phyloP scores from a whole-genome alignment of 2,888 invertebrate genomes.

The Philaethria dido region DNA sequence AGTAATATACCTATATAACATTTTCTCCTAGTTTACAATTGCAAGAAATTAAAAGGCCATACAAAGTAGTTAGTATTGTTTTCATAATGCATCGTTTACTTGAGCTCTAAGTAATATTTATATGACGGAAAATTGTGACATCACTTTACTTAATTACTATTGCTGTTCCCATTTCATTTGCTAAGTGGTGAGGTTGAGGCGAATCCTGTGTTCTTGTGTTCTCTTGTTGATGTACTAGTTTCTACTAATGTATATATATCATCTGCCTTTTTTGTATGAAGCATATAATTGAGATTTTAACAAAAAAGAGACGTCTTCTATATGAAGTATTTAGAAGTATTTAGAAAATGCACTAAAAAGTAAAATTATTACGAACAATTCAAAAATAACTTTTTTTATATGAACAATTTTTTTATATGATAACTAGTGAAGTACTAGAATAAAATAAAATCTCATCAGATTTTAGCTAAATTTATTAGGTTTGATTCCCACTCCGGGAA shows the following conservation, averaged over 20 bases:
- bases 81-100: constrained; percentile 5
- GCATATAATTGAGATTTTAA: too few species aligned
- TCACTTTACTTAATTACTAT: constrained; percentile 34
- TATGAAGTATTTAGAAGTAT: too few species aligned
- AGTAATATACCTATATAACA: background rate
- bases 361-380: too few species aligned
- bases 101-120: constrained; percentile 1
- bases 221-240: background rate
- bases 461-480: too few species aligned
- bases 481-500: too few species aligned
- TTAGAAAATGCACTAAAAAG: too few species aligned
- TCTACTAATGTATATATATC: background rate
- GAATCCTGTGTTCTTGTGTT: constrained; percentile 16
- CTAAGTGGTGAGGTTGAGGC: constrained; percentile 21
- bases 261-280: background rate
- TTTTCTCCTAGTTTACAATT: background rate
- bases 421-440: too few species aligned
- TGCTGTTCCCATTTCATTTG: constrained; percentile 34
- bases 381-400: too few species aligned
- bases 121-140: constrained; percentile 26
- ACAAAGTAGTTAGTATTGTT: background rate
- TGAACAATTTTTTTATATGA: too few species aligned
- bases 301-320: too few species aligned
- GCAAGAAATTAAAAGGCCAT: constrained; percentile 5
- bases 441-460: too few species aligned